A percentile compares a stretch with the other conserved stretches of the same genome.
These are phyloP conservation scores for Sminthurinus aureus DNA, from an alignment of 2,888 invertebrate species.

Conservation along the genomic window DNA sequence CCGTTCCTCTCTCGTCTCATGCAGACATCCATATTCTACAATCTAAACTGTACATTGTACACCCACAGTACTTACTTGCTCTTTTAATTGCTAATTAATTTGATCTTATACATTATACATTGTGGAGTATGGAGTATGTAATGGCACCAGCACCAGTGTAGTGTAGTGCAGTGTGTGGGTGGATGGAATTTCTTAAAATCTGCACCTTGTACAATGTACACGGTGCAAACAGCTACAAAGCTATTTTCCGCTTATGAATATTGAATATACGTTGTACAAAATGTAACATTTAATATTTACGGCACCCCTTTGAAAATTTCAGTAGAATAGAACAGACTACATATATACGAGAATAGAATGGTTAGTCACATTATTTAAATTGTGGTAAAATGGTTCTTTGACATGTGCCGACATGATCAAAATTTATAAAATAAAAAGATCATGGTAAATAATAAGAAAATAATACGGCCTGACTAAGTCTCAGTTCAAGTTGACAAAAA, in stretches of 20 bases:
- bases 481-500: too few species aligned
- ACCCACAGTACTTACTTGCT: not conserved
- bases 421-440: too few species aligned
- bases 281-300: not conserved
- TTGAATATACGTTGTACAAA: not conserved
- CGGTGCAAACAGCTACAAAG: too few species aligned
- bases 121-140: not conserved
- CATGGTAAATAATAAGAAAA: too few species aligned
- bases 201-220: not conserved
- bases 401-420: too few species aligned
- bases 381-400: too few species aligned
- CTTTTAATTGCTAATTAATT: not conserved
- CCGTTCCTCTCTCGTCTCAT: not conserved
- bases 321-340: too few species aligned
- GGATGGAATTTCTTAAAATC: not conserved
- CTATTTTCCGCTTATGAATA: not conserved
- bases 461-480: too few species aligned
- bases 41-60: not conserved
- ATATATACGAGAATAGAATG: too few species aligned
- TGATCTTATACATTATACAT: not conserved
- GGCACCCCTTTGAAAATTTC: not conserved
- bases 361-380: too few species aligned
- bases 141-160: too few species aligned
- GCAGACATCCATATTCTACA: not conserved
- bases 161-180: not conserved